These are phyloP conservation scores for Crocodylus rhombifer DNA, from an alignment of 2,797 vertebrate genomes.

Conservation along the genomic window DNA sequence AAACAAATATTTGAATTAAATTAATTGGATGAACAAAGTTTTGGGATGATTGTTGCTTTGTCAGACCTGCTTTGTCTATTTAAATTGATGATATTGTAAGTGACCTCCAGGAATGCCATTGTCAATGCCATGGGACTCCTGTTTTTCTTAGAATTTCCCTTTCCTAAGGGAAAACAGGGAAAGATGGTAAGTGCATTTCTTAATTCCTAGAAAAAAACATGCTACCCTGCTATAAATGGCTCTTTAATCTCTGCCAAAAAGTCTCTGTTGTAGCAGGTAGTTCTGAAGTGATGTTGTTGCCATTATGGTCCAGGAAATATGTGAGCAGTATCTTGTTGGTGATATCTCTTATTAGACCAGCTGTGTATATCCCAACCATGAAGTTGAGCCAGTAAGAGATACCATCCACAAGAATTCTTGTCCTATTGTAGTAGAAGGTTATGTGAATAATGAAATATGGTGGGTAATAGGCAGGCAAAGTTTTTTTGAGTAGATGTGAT, in stretches of 20 bases:
- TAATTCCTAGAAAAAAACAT: background rate
- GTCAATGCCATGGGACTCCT: background rate
- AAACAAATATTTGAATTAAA: background rate
- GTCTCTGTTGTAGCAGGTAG: background rate
- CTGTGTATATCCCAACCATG: too few species aligned
- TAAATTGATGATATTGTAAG: background rate
- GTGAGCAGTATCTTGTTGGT: too few species aligned
- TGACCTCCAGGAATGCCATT: background rate
- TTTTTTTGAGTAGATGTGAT: background rate
- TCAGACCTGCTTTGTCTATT: background rate
- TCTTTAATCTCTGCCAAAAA: background rate
- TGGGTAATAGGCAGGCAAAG: background rate
- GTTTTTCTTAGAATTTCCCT: background rate
- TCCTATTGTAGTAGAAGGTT: conserved; percentile 10
- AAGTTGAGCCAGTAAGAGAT: too few species aligned
- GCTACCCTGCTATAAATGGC: background rate
- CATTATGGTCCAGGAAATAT: too few species aligned
- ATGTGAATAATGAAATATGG: background rate
- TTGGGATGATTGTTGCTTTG: background rate
- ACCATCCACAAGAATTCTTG: too few species aligned
- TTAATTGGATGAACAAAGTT: background rate
- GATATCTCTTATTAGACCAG: too few species aligned
- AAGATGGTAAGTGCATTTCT: background rate
- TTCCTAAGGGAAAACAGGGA: background rate
- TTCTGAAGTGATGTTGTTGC: too few species aligned